A percentile compares a stretch with the other conserved stretches of the same genome.
phyloP scores from a whole-genome alignment of 2,113 vertebrate species.

The Mystacornis crossleyi region DNA sequence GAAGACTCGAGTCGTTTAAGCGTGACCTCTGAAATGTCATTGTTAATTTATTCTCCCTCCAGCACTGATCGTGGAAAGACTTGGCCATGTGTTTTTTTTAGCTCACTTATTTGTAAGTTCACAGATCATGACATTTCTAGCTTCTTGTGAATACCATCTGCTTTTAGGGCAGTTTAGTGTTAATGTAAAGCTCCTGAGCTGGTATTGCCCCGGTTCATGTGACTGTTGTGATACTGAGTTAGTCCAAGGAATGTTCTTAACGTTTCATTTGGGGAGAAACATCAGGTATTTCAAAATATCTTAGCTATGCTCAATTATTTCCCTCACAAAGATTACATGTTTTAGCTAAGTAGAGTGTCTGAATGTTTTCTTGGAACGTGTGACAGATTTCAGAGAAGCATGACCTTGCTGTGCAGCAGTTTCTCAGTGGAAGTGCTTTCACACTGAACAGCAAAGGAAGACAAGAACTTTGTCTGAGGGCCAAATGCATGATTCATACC shows the following conservation, averaged over 20 bases:
- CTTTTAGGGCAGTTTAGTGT: background rate
- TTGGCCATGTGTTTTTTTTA: background rate
- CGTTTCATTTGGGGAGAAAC: fast-evolving
- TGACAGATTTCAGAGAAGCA: background rate
- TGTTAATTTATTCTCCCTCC: background rate
- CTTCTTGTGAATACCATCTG: background rate
- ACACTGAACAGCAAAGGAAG: background rate
- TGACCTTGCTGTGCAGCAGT: background rate
- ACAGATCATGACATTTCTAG: background rate
- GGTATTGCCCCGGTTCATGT: background rate
- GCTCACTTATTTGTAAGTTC: background rate
- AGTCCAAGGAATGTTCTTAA: background rate
- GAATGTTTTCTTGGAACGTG: background rate
- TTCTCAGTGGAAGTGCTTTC: background rate
- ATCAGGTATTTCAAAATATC: background rate
- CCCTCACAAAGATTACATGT: fast-evolving
- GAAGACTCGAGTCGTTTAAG: fast-evolving
- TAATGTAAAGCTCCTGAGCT: background rate
- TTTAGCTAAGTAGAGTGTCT: background rate
- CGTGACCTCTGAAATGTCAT: background rate
- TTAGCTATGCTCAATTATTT: background rate
- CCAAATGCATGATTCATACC: background rate
- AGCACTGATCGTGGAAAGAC: background rate
- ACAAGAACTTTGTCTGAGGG: background rate
- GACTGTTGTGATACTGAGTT: background rate